phyloP scores from a whole-genome alignment of 2,888 invertebrate species.

The Papilio demoleus region DNA sequence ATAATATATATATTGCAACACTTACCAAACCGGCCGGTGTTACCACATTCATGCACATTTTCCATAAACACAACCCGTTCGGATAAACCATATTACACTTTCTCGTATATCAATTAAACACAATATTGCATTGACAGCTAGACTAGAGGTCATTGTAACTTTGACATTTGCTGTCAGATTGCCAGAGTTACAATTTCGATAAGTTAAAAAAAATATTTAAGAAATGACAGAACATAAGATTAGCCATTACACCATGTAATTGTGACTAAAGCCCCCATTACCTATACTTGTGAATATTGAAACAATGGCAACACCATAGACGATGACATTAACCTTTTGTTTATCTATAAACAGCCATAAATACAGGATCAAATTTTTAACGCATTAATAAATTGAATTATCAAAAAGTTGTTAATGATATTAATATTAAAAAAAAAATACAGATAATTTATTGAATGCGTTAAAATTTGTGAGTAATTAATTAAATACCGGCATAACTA shows the following conservation, averaged over 20 bases:
- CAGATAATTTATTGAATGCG: constrained; percentile 28
- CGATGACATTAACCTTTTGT: constrained; percentile 65
- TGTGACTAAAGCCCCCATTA: constrained; percentile 77
- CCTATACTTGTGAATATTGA: constrained; percentile 73
- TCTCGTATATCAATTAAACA: constrained; percentile 64
- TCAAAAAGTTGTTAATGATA: not conserved
- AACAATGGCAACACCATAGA: constrained; percentile 75
- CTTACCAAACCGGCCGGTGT: constrained; percentile 59
- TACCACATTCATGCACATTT: constrained; percentile 70
- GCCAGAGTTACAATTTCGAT: constrained; percentile 50
- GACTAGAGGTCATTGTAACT: constrained; percentile 45
- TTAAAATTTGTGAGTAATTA: constrained; percentile 32
- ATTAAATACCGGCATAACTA: constrained; percentile 51
- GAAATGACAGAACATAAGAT: constrained; percentile 76
- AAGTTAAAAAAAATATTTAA: constrained; percentile 54
- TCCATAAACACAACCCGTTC: constrained; percentile 76
- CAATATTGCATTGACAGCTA: constrained; percentile 57
- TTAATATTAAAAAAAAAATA: not conserved
- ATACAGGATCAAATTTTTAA: constrained; percentile 21
- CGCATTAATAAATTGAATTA: constrained; percentile 17
- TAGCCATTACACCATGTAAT: constrained; percentile 77
- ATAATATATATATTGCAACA: constrained; percentile 54
- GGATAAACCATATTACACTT: constrained; percentile 67
- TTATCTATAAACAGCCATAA: constrained; percentile 44
- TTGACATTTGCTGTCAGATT: constrained; percentile 41